A percentile compares a stretch with the other conserved stretches of the same genome.
These are phyloP conservation scores for Acomys russatus DNA, from an alignment of 2,797 vertebrate genomes.

Conservation along the genomic window DNA sequence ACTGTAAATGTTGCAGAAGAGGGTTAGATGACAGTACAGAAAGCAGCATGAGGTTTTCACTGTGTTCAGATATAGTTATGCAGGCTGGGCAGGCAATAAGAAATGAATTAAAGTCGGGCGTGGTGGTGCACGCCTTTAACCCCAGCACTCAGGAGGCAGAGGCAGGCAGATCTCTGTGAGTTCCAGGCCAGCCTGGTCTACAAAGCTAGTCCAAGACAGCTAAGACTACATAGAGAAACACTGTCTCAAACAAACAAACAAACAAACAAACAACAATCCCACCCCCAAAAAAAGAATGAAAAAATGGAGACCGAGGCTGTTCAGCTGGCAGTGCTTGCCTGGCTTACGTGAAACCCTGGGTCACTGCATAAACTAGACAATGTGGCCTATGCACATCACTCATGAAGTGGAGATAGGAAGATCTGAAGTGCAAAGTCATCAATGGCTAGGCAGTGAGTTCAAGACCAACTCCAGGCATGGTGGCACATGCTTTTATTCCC, in stretches of 20 bases:
- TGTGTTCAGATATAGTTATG: slow-evolving; percentile 25
- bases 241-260: too few species aligned
- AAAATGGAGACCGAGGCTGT: neutral
- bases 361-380: too few species aligned
- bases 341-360: neutral
- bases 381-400: neutral
- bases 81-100: neutral
- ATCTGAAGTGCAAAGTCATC: neutral
- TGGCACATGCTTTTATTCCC: too few species aligned
- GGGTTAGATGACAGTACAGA: neutral
- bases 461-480: neutral
- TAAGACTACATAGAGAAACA: too few species aligned
- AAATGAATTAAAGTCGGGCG: neutral
- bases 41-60: slow-evolving; percentile 3
- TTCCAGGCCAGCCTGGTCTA: too few species aligned
- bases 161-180: too few species aligned
- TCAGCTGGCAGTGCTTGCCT: neutral
- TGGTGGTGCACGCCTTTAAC: too few species aligned
- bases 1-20: neutral
- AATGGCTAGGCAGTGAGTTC: neutral
- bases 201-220: too few species aligned
- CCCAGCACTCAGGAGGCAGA: too few species aligned
- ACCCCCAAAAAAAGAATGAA: neutral
- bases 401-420: neutral
- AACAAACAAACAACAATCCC: too few species aligned